These are phyloP conservation scores for Pleuronectes platessa DNA, from an alignment of 2,113 vertebrate genomes.

Conservation along the genomic window DNA sequence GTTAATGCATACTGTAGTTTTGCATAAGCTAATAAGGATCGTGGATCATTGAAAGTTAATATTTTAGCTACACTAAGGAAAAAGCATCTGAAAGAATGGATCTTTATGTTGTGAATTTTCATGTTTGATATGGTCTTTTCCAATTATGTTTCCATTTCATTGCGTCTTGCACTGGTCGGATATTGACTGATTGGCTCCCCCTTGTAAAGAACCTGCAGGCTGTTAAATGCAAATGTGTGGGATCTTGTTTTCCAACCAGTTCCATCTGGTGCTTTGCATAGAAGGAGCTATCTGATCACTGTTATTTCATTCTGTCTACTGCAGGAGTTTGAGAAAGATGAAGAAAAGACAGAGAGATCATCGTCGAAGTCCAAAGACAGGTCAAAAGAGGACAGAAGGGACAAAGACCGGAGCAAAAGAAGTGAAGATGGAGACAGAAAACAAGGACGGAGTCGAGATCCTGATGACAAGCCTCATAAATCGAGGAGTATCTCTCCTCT, in stretches of 20 bases:
- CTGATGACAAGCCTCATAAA: conserved; percentile 62
- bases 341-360: conserved; percentile 73
- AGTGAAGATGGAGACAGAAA: conserved; percentile 72
- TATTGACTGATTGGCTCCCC: not conserved
- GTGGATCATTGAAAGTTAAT: no score
- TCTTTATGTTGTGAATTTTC: no score
- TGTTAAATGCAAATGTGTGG: not conserved
- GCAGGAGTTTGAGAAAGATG: conserved; percentile 84
- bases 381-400: conserved; percentile 77
- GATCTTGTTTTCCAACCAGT: not conserved
- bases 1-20: no score
- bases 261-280: not conserved
- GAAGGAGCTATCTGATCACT: not conserved
- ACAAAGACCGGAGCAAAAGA: conserved; percentile 76
- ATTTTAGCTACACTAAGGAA: no score
- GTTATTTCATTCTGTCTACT: not conserved
- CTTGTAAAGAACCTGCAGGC: conserved; percentile 10
- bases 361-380: conserved; percentile 75
- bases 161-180: not conserved
- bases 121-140: not conserved
- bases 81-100: no score
- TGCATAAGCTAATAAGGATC: no score
- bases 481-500: conserved; percentile 70
- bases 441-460: conserved; percentile 68
- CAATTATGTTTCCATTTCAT: not conserved